Evolutionary conservation across 1,140 invertebrate genomes (phyloP).

Genomic region (Drosophila malerkotliana): DNA sequence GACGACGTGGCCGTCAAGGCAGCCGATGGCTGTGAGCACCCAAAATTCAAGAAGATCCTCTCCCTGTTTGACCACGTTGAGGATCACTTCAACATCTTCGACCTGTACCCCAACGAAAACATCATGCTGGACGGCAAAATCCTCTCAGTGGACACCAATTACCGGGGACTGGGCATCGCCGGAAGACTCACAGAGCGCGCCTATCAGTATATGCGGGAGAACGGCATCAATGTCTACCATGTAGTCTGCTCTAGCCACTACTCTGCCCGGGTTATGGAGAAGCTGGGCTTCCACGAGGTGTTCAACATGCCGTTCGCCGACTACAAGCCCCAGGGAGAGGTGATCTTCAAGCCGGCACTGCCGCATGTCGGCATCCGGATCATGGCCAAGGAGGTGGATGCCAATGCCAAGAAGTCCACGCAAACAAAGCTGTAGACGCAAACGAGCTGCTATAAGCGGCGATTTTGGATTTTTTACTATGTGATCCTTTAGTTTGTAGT

Average conservation of each 20-base stretch:
- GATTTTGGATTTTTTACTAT: conserved; percentile 61
- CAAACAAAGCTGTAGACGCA: conserved; percentile 32
- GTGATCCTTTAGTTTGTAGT: conserved; percentile 78
- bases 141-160: conserved; percentile 86
- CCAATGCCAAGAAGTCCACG: conserved; percentile 8
- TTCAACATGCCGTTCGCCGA: conserved; percentile 87
- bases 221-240: conserved; percentile 73
- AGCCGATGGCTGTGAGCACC: conserved; percentile 84
- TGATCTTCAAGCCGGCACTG: conserved; percentile 85
- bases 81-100: conserved; percentile 85
- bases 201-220: conserved; percentile 78
- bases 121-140: conserved; percentile 87
- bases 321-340: conserved; percentile 86
- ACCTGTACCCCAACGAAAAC: conserved; percentile 85
- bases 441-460: not conserved
- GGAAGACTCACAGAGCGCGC: conserved; percentile 86
- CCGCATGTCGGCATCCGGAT: conserved; percentile 86
- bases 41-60: conserved; percentile 87
- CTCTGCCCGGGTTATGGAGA: conserved; percentile 88
- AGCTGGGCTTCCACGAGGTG: conserved; percentile 87
- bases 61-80: conserved; percentile 85
- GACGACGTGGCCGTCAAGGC: conserved; percentile 42
- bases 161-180: conserved; percentile 87
- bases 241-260: conserved; percentile 89
- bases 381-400: conserved; percentile 84